A percentile compares a stretch with the other conserved stretches of the same genome.
Conservation (phyloP, 2,888 invertebrate species). For the Craniophora ligustri region DNA sequence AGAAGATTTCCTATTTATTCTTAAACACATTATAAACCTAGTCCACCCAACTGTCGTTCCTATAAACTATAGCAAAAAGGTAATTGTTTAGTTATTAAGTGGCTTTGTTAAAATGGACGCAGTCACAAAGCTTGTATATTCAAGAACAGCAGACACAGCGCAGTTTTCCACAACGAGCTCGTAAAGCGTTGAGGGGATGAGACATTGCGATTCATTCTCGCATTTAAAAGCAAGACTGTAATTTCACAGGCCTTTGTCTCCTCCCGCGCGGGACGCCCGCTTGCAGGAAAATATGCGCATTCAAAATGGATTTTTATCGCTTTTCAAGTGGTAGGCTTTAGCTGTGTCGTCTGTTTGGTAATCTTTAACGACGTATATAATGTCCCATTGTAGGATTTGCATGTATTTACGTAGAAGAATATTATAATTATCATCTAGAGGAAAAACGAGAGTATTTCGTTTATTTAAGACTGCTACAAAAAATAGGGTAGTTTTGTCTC, state of each 20-base stretch:
- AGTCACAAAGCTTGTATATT: constrained; percentile 65
- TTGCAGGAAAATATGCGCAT: constrained; percentile 85
- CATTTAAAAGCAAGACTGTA: constrained; percentile 87
- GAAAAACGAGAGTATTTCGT: no score
- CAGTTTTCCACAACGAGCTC: constrained; percentile 70
- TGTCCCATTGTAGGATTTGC: constrained; percentile 18
- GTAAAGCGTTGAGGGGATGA: constrained; percentile 85
- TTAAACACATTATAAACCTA: not conserved
- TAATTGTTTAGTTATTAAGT: constrained; percentile 32
- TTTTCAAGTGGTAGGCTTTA: constrained; percentile 82
- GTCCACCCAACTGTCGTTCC: not conserved
- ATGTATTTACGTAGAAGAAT: no score
- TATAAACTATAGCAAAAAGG: not conserved
- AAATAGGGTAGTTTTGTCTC: not conserved
- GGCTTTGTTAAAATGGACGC: constrained; percentile 51
- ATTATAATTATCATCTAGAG: not conserved
- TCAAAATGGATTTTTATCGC: constrained; percentile 84
- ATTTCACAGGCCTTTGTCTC: constrained; percentile 87
- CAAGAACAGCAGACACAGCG: constrained; percentile 65
- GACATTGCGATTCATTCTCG: constrained; percentile 86
- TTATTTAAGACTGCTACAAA: not conserved
- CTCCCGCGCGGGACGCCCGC: constrained; percentile 67
- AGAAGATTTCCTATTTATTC: no score
- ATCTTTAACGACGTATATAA: constrained; percentile 60
- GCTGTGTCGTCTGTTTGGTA: constrained; percentile 62